phyloP scores from a whole-genome alignment of 2,797 vertebrate genomes.

The Sphaeramia orbicularis region DNA sequence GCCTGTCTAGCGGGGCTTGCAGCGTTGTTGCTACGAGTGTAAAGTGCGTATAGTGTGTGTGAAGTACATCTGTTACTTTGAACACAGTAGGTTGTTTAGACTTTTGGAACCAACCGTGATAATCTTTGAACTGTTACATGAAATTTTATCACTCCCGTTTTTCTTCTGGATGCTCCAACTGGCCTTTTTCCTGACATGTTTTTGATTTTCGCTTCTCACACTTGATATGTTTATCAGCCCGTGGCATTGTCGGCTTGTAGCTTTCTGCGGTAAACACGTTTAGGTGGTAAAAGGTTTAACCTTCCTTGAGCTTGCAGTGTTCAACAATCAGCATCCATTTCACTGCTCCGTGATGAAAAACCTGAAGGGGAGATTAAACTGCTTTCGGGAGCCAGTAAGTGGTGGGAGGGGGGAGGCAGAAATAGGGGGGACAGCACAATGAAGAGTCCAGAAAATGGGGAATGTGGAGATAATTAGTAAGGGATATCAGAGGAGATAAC shows the following conservation, averaged over 20 bases:
- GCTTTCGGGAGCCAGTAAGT: conserved; percentile 37
- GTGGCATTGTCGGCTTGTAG: conserved; percentile 28
- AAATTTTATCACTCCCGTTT: conserved; percentile 25
- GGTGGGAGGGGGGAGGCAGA: background rate
- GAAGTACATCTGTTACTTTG: conserved; percentile 18
- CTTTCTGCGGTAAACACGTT: conserved; percentile 42
- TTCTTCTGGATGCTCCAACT: background rate
- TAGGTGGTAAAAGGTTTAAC: conserved; percentile 55
- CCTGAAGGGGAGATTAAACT: conserved; percentile 50
- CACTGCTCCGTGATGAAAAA: conserved; percentile 48
- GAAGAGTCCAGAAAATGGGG: conserved; percentile 37
- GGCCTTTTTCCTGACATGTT: conserved; percentile 8
- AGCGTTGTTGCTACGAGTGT: conserved; percentile 23
- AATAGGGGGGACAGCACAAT: conserved; percentile 5
- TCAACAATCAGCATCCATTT: conserved; percentile 48
- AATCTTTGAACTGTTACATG: conserved; percentile 11
- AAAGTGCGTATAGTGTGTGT: background rate
- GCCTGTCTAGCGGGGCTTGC: conserved; percentile 9
- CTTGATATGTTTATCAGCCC: conserved; percentile 48
- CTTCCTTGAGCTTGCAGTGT: conserved; percentile 14
- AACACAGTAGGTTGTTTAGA: conserved; percentile 12
- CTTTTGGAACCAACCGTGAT: conserved; percentile 1
- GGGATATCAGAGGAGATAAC: conserved; percentile 22
- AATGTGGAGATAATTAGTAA: conserved; percentile 56
- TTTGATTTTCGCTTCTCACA: conserved; percentile 34